Percentiles rank a stretch among this genome's conserved stretches.
phyloP scores from a whole-genome alignment of 2,113 vertebrate genomes.

The Hippoglossus stenolepis region DNA sequence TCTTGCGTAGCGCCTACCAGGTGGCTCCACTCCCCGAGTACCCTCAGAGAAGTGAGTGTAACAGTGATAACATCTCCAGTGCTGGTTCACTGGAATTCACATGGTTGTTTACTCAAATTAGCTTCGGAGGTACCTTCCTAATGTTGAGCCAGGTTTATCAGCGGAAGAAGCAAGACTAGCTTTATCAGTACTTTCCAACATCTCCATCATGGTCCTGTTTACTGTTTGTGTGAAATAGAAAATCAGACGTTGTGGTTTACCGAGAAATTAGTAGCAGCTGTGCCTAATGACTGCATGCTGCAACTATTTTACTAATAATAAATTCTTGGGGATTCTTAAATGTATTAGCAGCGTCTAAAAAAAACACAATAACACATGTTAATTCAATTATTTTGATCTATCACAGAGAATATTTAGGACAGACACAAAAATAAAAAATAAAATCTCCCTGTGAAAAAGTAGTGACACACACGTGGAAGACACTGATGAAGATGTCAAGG shows the following conservation, averaged over 20 bases:
- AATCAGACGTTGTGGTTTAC: neutral
- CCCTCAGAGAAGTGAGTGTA: conserved; percentile 76
- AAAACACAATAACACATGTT: too few species aligned
- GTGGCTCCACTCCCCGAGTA: conserved; percentile 67
- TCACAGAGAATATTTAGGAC: too few species aligned
- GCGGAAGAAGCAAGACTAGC: neutral
- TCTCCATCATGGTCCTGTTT: neutral
- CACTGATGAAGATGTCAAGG: too few species aligned
- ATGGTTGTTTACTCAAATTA: neutral
- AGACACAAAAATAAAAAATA: too few species aligned
- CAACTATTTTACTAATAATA: neutral
- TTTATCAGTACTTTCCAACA: neutral
- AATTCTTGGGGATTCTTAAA: neutral
- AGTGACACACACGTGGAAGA: too few species aligned
- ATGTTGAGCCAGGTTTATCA: neutral
- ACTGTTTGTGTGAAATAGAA: neutral
- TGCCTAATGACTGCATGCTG: neutral
- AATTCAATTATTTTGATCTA: too few species aligned
- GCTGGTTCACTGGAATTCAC: neutral
- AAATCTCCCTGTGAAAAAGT: too few species aligned
- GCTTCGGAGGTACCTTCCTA: neutral
- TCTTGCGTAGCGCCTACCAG: conserved; percentile 61
- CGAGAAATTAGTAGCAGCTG: neutral
- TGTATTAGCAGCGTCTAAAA: neutral
- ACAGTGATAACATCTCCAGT: neutral